Evolutionary conservation across 2,113 vertebrate genomes (phyloP).

Genomic region (Apodemus sylvaticus): DNA sequence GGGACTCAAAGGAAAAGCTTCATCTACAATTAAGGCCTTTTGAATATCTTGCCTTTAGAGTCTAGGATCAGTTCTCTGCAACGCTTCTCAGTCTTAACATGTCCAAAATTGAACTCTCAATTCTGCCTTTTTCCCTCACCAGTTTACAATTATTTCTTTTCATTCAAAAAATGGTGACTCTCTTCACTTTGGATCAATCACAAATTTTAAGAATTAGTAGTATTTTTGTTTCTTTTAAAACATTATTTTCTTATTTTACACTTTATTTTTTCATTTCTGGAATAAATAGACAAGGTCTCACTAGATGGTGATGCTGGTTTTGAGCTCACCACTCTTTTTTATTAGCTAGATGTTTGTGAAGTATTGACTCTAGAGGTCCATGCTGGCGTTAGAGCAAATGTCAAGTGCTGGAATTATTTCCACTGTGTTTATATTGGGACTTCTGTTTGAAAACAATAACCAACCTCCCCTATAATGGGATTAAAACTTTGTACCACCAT

Average conservation of each 20-base stretch:
- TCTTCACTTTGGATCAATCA: not conserved
- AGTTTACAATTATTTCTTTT: conserved; percentile 4
- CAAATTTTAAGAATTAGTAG: not conserved
- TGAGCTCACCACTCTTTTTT: not conserved
- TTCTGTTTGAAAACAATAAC: not conserved
- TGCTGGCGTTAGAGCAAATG: not conserved
- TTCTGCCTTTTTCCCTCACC: not conserved
- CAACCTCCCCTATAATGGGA: not conserved
- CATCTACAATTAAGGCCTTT: not conserved
- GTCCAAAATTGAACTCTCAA: not conserved
- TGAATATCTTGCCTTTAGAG: not conserved
- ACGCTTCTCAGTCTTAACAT: not conserved
- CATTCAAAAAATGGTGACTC: not conserved
- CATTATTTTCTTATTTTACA: not conserved
- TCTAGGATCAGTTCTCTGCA: not conserved
- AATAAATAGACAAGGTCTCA: not conserved
- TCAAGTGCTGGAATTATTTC: not conserved
- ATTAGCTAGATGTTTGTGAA: not conserved
- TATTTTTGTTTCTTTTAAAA: not conserved
- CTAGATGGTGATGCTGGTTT: not conserved
- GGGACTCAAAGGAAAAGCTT: not conserved
- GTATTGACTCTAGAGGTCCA: not conserved
- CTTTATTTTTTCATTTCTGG: not conserved
- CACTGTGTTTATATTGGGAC: not conserved
- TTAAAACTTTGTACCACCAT: not conserved